Evolutionary conservation across 2,113 vertebrate species (phyloP), one percentile per base, ranked within the genome.

Genomic region (Cricetomys ansorgei): DNA sequence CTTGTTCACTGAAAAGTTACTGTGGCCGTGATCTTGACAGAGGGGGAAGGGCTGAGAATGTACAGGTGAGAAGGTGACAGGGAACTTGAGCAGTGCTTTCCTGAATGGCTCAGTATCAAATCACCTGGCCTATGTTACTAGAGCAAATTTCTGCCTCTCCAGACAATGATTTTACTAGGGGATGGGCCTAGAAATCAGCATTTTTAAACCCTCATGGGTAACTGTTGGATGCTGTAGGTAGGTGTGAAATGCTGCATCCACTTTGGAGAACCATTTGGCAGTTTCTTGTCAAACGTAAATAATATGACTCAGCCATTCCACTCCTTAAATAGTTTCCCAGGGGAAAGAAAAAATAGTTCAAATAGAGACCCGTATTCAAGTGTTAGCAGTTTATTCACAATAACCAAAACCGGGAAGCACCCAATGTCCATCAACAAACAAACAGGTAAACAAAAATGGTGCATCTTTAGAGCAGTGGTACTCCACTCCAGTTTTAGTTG

Each of bases 371-470:
- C 31, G 29, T 27, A 45, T 45, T 37, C 27, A 80, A 45, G 70
- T 86, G 83, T 85, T 91, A 21, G n/a, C 62, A 40, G 90, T 55
- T 88, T 94, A 67, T 70, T 96, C 53, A 70, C 29, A 55, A 62
- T 70, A 92, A 43, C 57, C 1, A 0, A 72, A 72, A 80, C 27
- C 40, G 29, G 15, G 57, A 91, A 86, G 55, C 50, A 73, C 50
- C 65, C 87, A 50, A 53, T 72, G 48, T 73, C 55, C n/a, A 45
- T 59, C 67, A 37, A n/a, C 31, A 90, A 50, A 53, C 88, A 88
- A 80, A n/a, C 17, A 64, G 65, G 21, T 43, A 88, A 77, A 40
- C 37, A 76, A 84, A 96, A 59, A 21, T 67, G 45, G 11, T 31
- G 29, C 15, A 6, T 55, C 50, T 16, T 23, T 75, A 15, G 2